Base-by-base conservation (phyloP, 2,797 vertebrate species). In the Naso thynnoides region DNA sequence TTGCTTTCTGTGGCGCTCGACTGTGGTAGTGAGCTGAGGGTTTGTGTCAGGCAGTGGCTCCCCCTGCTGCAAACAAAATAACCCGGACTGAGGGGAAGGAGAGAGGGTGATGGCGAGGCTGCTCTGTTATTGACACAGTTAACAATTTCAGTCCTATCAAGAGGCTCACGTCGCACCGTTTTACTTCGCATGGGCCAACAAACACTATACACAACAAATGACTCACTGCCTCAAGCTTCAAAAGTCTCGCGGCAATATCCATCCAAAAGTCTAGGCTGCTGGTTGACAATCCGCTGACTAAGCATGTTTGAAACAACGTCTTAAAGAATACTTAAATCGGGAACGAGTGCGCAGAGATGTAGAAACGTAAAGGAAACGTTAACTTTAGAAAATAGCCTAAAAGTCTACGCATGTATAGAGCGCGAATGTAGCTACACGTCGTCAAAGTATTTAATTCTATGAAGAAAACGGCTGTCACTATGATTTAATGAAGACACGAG, bases 41-140 rank as follows among this genome's bases (percentile, higher is more conserved):
- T 76, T 79, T 88, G 76, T 65, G 86, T 84, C 86, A 91, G 92
- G 52, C 83, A 76, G 88, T 90, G 88, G 94, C 94, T 92, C 93
- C 94, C 94, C 91, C 95, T 95, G 91, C 93, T 91, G 93, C 84
- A 88, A 66, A 62, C 36, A 3, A 6, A 55, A 42, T 2, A 66
- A 63, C 27, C 44, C 71, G 2, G 31, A 82, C 79, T 78, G 73
- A 65, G 49, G 58, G 49, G 23, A 39, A 64, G 44, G 57, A 48
- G 67, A 15, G 16, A 33, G 36, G n/a, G 6, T 15, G 57, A 31
- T 5, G 59, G 14, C 3, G 39, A 50, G 9, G 61, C 39, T 8
- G 75, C 41, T 59, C 49, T 67, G 69, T 79, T 85, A 56, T 62
- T 83, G 78, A 84, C 76, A 82, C 76, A 65, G 52, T 80, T 88